A percentile compares a stretch with the other conserved stretches of the same genome.
Conservation (phyloP, 2,113 vertebrate genomes). For the Podarcis cretensis region DNA sequence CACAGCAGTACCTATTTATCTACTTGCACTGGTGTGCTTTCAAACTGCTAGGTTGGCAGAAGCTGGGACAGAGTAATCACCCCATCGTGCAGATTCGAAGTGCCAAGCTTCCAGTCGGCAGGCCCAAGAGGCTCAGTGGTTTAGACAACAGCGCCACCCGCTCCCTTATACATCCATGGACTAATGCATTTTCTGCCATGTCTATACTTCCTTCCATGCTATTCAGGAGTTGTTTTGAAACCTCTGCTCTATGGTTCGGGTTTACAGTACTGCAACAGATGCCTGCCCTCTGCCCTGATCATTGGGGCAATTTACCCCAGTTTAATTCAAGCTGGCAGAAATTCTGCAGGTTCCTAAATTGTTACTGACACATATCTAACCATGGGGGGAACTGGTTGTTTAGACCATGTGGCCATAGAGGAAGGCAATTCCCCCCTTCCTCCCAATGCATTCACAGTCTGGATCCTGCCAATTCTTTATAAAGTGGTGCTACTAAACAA, state of each 20-base stretch:
- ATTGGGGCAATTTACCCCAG: too few species aligned
- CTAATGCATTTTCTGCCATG: not conserved
- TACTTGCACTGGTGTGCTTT: too few species aligned
- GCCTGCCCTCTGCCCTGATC: not conserved
- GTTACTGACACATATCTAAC: not conserved
- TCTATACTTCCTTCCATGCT: not conserved
- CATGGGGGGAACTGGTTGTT: not conserved
- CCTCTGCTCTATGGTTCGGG: not conserved
- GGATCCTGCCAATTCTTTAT: not conserved
- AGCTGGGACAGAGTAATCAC: too few species aligned
- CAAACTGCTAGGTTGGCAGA: too few species aligned
- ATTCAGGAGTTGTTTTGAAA: not conserved
- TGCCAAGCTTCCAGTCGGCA: too few species aligned
- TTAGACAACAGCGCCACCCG: too few species aligned
- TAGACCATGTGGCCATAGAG: not conserved
- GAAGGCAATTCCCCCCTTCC: not conserved
- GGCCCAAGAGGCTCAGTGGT: too few species aligned
- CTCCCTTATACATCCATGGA: not conserved
- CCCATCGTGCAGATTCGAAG: too few species aligned
- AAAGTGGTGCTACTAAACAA: too few species aligned
- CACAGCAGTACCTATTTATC: too few species aligned
- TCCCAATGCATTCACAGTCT: not conserved
- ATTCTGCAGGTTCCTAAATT: too few species aligned
- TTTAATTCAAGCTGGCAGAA: too few species aligned
- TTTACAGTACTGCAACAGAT: not conserved